Conservation (phyloP, 2,888 invertebrate species). For the Drosophila infuscata region DNA sequence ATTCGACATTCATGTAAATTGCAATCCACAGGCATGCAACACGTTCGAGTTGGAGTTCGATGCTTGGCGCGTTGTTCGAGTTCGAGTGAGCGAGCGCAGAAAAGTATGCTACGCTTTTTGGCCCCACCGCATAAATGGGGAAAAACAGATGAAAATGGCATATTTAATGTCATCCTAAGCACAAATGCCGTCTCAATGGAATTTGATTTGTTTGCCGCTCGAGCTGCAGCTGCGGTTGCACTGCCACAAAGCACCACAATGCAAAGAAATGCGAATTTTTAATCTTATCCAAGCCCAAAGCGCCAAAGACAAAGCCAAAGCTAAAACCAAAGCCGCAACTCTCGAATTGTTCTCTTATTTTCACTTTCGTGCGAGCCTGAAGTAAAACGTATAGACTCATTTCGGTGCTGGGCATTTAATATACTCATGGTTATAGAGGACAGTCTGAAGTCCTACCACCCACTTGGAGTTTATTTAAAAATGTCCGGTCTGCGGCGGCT, state of each 20-base stretch:
- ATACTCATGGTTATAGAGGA: constrained; percentile 64
- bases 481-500: constrained; percentile 24
- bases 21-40: constrained; percentile 4
- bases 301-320: not conserved
- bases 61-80: not conserved
- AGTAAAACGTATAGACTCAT: constrained; percentile 59
- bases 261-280: constrained; percentile 27
- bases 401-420: constrained; percentile 58
- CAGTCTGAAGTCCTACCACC: constrained; percentile 27
- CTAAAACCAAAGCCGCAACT: not conserved
- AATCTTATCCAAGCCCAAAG: constrained; percentile 48
- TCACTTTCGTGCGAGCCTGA: constrained; percentile 52
- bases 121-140: not conserved
- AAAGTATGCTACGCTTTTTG: constrained; percentile 33
- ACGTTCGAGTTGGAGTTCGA: constrained; percentile 38
- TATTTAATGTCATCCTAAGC: constrained; percentile 47
- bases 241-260: constrained; percentile 8
- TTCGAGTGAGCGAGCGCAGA: constrained; percentile 11
- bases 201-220: constrained; percentile 57
- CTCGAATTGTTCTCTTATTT: constrained; percentile 40
- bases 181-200: constrained; percentile 50
- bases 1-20: not conserved
- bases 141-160: constrained; percentile 10
- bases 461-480: constrained; percentile 49
- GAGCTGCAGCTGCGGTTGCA: constrained; percentile 28